Evolutionary conservation across 2,797 vertebrate species (phyloP).

Genomic region (Gorsachius magnificus): DNA sequence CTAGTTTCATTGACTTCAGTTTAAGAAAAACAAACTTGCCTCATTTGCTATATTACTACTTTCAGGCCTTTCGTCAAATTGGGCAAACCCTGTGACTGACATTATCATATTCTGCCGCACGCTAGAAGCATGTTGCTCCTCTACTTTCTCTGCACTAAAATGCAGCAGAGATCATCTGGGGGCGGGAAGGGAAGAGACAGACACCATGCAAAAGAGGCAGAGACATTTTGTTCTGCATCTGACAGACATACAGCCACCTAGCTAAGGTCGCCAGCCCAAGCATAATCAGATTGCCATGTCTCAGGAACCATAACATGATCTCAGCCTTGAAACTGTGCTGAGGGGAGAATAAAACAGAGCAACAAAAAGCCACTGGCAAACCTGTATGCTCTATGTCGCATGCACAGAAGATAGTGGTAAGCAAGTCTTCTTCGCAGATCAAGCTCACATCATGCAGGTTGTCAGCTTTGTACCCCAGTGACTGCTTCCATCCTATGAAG

Average conservation of each 20-base stretch:
- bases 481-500: not conserved
- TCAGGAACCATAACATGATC: accelerated
- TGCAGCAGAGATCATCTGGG: not conserved
- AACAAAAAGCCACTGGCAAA: slow-evolving; percentile 5
- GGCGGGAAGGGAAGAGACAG: not conserved
- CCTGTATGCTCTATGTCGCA: slow-evolving; percentile 84
- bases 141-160: not conserved
- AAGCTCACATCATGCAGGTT: slow-evolving; percentile 70
- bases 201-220: not conserved
- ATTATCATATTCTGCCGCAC: not conserved
- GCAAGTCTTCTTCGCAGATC: slow-evolving; percentile 86
- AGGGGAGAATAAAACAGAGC: not conserved
- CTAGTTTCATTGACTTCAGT: not conserved
- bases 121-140: not conserved
- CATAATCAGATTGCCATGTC: accelerated
- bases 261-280: not conserved
- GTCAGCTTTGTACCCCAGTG: slow-evolving; percentile 56
- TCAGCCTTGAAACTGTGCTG: not conserved
- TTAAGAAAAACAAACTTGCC: not conserved
- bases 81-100: not conserved
- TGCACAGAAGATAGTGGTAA: slow-evolving; percentile 85
- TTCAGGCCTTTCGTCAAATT: not conserved
- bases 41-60: not conserved
- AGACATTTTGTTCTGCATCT: not conserved
- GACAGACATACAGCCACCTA: not conserved